phyloP scores from a whole-genome alignment of 2,888 invertebrate genomes.

The Gastracanthus pulcherrimus region DNA sequence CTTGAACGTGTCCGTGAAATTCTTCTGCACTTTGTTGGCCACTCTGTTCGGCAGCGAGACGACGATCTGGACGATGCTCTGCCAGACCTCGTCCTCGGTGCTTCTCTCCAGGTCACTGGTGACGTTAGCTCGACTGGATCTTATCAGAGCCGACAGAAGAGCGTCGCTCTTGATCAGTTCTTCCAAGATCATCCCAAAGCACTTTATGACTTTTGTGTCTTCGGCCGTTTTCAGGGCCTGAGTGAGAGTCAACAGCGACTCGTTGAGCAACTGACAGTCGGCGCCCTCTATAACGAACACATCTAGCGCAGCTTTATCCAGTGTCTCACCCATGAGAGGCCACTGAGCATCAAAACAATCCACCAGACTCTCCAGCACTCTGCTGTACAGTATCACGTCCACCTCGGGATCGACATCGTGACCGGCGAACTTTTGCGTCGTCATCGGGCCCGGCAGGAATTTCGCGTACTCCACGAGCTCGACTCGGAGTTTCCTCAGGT shows the following conservation, averaged over 20 bases:
- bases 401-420: conserved; percentile 79
- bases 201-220: conserved; percentile 69
- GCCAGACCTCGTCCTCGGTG: conserved; percentile 75
- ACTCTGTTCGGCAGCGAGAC: conserved; percentile 85
- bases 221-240: conserved; percentile 78
- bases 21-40: conserved; percentile 82
- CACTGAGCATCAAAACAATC: conserved; percentile 80
- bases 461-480: conserved; percentile 64
- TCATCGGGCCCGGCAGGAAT: conserved; percentile 81
- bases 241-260: conserved; percentile 78
- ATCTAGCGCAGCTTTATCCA: conserved; percentile 76
- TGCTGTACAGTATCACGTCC: conserved; percentile 78
- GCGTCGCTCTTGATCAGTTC: conserved; percentile 80
- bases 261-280: conserved; percentile 71
- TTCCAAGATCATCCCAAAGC: conserved; percentile 77
- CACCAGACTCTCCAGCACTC: conserved; percentile 79
- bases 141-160: conserved; percentile 79
- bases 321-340: conserved; percentile 77
- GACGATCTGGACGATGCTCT: conserved; percentile 81
- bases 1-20: conserved; percentile 81
- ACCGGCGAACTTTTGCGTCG: conserved; percentile 83
- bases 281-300: conserved; percentile 81
- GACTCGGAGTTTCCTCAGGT: conserved; percentile 68
- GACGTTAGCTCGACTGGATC: conserved; percentile 68
- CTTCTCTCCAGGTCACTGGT: conserved; percentile 60